phyloP scores from a whole-genome alignment of 2,113 vertebrate species.

The Geococcyx californianus region DNA sequence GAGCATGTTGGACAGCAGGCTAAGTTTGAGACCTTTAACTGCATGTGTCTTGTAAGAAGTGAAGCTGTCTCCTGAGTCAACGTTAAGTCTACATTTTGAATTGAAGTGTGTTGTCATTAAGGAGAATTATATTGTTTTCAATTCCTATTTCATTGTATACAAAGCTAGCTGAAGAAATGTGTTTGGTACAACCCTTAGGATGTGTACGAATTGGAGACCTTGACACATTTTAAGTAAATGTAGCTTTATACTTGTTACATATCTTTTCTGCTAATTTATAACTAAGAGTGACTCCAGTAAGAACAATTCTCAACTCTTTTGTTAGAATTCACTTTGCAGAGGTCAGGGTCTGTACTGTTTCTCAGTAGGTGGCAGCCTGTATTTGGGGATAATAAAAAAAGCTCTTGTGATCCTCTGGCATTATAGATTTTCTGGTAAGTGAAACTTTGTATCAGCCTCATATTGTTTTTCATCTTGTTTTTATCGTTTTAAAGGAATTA shows the following conservation, averaged over 20 bases:
- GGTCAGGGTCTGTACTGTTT: neutral
- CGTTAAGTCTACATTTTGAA: neutral
- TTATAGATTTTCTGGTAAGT: neutral
- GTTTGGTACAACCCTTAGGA: neutral
- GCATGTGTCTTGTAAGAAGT: neutral
- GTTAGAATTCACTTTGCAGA: neutral
- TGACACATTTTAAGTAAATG: neutral
- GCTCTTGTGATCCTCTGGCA: neutral
- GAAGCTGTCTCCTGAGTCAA: neutral
- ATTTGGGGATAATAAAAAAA: neutral
- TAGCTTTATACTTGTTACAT: neutral
- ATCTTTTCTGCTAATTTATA: neutral
- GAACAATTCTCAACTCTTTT: neutral
- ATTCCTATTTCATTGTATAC: neutral
- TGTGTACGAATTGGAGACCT: neutral
- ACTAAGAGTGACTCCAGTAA: neutral
- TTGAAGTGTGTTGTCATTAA: neutral
- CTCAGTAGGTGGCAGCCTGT: neutral
- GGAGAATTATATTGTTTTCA: neutral
- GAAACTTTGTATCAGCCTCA: neutral
- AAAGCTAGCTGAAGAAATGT: neutral
- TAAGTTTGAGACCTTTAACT: neutral
- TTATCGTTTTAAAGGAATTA: neutral
- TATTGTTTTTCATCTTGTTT: neutral
- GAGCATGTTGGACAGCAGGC: neutral